Conservation (phyloP, 2,888 invertebrate species). For the Hedya salicella region DNA sequence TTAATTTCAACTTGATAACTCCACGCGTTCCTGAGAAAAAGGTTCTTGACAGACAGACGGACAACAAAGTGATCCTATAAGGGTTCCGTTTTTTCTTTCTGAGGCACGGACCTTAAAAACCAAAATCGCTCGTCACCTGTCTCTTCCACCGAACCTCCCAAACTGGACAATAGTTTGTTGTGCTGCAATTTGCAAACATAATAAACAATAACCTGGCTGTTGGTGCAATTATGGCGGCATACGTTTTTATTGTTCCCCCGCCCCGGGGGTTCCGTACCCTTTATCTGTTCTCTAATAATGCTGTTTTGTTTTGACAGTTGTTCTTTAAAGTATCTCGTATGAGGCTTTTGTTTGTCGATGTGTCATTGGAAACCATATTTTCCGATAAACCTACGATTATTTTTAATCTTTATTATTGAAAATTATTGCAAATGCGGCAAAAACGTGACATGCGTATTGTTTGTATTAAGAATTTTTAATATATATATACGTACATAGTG, state of each 20-base stretch:
- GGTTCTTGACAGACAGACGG: too few relatives aligned
- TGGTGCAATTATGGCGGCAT: conserved; percentile 62
- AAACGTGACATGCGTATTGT: too few relatives aligned
- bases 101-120: not conserved
- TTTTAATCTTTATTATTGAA: too few relatives aligned
- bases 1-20: too few relatives aligned
- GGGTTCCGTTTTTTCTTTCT: too few relatives aligned
- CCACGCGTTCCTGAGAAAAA: too few relatives aligned
- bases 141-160: conserved; percentile 45
- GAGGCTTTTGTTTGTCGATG: not conserved
- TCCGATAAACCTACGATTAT: too few relatives aligned
- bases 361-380: too few relatives aligned
- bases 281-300: conserved; percentile 49
- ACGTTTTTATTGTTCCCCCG: conserved; percentile 65
- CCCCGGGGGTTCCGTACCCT: conserved; percentile 56
- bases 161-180: conserved; percentile 60
- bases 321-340: conserved; percentile 17
- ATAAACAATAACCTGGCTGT: conserved; percentile 62
- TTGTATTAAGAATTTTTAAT: too few relatives aligned
- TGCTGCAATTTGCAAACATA: conserved; percentile 68
- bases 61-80: too few relatives aligned
- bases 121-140: conserved; percentile 14
- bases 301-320: conserved; percentile 32
- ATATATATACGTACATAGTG: too few relatives aligned
- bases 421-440: too few relatives aligned